Evolutionary conservation across 2,113 vertebrate genomes (phyloP).

Genomic region (Accipiter virgatus): DNA sequence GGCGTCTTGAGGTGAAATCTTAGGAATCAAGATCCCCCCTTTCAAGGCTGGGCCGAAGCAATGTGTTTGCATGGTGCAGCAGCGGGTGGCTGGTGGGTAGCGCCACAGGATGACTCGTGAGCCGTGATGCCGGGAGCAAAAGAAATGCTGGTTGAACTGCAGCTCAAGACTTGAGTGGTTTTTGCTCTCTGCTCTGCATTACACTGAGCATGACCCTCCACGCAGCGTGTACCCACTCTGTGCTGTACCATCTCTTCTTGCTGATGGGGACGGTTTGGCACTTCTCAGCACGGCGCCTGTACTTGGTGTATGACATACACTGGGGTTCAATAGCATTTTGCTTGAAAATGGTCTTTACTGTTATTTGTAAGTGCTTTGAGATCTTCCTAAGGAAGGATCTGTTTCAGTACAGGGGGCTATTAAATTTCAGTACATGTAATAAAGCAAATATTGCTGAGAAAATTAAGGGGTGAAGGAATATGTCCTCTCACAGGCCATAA

Average conservation of each 20-base stretch:
- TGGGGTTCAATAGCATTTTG: not conserved
- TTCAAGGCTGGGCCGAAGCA: not conserved
- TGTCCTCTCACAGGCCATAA: not conserved
- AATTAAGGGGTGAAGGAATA: not conserved
- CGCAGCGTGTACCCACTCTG: fast-evolving
- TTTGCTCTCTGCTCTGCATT: not conserved
- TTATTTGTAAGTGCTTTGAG: constrained; percentile 9
- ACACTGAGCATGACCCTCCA: fast-evolving
- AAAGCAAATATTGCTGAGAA: constrained; percentile 1
- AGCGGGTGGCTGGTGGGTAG: not conserved
- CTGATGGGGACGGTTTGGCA: not conserved
- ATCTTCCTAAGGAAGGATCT: constrained; percentile 4
- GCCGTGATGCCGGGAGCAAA: fast-evolving
- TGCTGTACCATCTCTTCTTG: not conserved
- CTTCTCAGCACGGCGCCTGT: not conserved
- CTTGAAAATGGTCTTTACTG: not conserved
- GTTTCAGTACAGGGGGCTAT: not conserved
- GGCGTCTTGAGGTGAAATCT: not conserved
- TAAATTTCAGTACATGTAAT: constrained; percentile 16
- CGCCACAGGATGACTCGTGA: not conserved
- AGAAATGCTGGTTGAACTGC: not conserved
- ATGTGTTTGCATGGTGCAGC: not conserved
- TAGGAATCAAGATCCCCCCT: not conserved
- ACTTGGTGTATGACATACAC: not conserved
- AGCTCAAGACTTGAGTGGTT: not conserved